Evolutionary conservation across 2,888 invertebrate species (phyloP).

Genomic region (Lydus trimaculatus): DNA sequence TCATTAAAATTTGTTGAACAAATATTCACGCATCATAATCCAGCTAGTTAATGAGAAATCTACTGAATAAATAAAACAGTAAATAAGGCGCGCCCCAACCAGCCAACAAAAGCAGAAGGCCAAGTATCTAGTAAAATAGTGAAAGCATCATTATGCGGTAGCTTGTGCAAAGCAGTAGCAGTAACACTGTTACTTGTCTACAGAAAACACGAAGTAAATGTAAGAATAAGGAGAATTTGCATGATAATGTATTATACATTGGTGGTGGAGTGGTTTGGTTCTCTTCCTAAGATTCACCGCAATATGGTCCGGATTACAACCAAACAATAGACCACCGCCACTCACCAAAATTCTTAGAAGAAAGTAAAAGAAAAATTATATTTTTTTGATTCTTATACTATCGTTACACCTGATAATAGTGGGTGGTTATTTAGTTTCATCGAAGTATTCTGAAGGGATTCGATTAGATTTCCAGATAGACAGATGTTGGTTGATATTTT

Average conservation of each 20-base stretch:
- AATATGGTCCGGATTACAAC: constrained; percentile 50
- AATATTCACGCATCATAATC: constrained; percentile 46
- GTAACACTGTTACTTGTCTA: constrained; percentile 56
- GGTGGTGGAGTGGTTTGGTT: constrained; percentile 54
- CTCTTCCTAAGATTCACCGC: constrained; percentile 47
- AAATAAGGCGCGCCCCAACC: too few species aligned
- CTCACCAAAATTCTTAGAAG: background rate
- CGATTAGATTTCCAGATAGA: background rate
- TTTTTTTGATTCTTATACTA: background rate
- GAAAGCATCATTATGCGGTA: constrained; percentile 36
- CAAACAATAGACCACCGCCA: constrained; percentile 17
- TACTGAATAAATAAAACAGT: constrained; percentile 44
- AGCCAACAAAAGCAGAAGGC: constrained; percentile 35
- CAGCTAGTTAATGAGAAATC: constrained; percentile 45
- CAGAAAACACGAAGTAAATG: constrained; percentile 58
- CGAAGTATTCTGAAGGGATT: background rate
- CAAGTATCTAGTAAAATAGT: background rate
- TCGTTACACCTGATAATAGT: background rate
- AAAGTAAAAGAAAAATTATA: background rate
- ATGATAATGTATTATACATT: constrained; percentile 58
- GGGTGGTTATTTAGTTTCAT: background rate
- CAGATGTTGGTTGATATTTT: background rate
- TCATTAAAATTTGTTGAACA: constrained; percentile 9
- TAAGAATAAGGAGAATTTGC: constrained; percentile 59
- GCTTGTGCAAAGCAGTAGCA: constrained; percentile 45